Base-by-base conservation (phyloP, 2,797 vertebrate genomes). In the Dermochelys coriacea region DNA sequence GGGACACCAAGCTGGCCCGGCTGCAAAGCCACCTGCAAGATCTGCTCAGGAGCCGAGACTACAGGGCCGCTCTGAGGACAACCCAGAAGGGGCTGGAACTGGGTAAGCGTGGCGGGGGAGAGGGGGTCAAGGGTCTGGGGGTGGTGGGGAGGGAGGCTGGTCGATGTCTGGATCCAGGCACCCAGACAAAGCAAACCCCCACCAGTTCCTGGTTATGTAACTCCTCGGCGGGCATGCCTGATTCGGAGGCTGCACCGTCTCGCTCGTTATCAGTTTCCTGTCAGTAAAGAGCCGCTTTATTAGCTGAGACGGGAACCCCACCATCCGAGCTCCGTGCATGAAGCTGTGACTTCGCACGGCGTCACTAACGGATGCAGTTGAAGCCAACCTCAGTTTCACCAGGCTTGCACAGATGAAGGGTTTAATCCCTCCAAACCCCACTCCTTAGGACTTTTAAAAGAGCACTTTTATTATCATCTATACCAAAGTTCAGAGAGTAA, bases 11-110 rank as follows among this genome's bases (percentile, higher is more conserved):
- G 89, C 52, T 71, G 80, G 84, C 94, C 93, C 96, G 92, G 87
- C 1, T 0, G 57, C 71, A 4, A 71, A 71, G 1, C 29, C 59
- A 34, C 29, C 29, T 27, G 59, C 98, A 96, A 80, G 98, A 98
- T 82, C 98, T 98, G 95, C 97, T 99, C 31, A 97, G 95, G 94
- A 91, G 91, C 59, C 50, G 90, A 41, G 97, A 98, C n/a, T 98
- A 98, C 96, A 31, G 96, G 2, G 98, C 98, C 45, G 99, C 99
- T 19, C 97, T 99, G 80, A 97, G 97, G 96, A 92, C 98, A 84
- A 97, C 98, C 0, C 97, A 98, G 61, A 98, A 98, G 83, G 98
- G 98, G 64, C 89, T 99, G n/a, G 96, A 97, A 47, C 87, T 97
- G 93, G 99, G 99, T 99, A 98, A 98, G 98, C 21, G 64, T 0